Percentiles rank a stretch among this genome's conserved stretches.
Evolutionary conservation across 1,140 invertebrate species (phyloP).

Genomic region (Mylabris phalerata): DNA sequence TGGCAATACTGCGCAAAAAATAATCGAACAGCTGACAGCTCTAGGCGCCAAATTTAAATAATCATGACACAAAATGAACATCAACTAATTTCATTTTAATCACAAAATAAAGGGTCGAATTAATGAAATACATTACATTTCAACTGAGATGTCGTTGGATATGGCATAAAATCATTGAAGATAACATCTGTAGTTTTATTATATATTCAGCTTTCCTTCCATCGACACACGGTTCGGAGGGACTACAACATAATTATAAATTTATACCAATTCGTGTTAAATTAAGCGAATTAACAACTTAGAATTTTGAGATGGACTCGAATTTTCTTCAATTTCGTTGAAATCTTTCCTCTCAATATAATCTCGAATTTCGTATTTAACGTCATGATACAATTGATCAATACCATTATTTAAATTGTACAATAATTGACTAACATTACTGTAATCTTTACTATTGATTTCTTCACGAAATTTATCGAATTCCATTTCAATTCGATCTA

Average conservation of each 20-base stretch:
- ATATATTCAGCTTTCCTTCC: constrained; percentile 3
- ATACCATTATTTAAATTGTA: constrained; percentile 1
- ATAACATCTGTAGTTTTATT: constrained; percentile 3
- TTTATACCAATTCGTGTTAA: background rate
- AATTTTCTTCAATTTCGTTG: background rate
- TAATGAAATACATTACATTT: no score
- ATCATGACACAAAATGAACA: no score
- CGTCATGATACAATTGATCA: background rate
- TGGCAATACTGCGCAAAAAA: no score
- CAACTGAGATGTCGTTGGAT: background rate
- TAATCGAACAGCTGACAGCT: no score
- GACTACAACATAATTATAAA: background rate
- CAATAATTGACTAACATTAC: background rate
- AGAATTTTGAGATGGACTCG: background rate
- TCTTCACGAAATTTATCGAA: constrained; percentile 4
- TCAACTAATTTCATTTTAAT: no score
- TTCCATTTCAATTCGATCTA: background rate
- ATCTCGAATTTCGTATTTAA: constrained; percentile 3
- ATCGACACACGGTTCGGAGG: background rate
- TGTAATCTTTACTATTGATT: background rate
- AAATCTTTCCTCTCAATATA: background rate
- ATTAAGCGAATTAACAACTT: background rate
- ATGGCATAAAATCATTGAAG: background rate
- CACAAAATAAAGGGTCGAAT: no score
- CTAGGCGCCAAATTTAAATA: no score